These are phyloP conservation scores for Tineola bisselliella DNA, from an alignment of 2,888 invertebrate genomes.

Conservation along the genomic window DNA sequence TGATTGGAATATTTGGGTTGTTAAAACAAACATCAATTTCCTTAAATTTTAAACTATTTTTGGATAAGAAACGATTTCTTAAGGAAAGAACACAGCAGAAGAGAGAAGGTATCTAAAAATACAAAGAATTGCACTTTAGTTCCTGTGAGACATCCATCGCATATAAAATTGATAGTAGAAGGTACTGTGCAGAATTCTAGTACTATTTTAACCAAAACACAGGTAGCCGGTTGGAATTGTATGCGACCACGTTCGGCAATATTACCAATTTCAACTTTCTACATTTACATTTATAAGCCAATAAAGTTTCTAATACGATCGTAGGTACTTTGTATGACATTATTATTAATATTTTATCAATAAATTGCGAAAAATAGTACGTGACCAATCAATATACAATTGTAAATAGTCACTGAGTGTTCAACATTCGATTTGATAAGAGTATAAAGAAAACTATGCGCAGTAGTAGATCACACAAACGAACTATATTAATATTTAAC, in stretches of 20 bases:
- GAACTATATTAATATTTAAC: too few species aligned
- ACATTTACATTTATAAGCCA: not conserved
- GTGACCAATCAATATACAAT: too few species aligned
- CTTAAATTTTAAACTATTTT: too few species aligned
- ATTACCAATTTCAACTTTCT: not conserved
- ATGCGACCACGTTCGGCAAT: not conserved
- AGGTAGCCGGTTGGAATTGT: not conserved
- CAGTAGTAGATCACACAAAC: too few species aligned
- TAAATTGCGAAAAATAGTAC: too few species aligned
- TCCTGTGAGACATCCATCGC: constrained; percentile 30
- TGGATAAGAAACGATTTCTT: not conserved
- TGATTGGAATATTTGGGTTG: too few species aligned
- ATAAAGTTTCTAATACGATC: not conserved
- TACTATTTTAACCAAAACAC: not conserved
- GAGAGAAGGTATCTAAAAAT: constrained; percentile 15
- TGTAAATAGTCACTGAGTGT: too few species aligned
- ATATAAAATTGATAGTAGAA: constrained; percentile 43
- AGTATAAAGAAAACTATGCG: too few species aligned
- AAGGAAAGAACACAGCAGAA: not conserved
- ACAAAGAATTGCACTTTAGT: constrained; percentile 23
- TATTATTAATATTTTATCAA: too few species aligned
- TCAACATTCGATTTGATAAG: too few species aligned
- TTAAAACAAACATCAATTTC: too few species aligned
- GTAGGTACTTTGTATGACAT: too few species aligned
- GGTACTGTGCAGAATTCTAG: constrained; percentile 28